Evolutionary conservation across 2,888 invertebrate genomes (phyloP).

Genomic region (Timema cristinae): DNA sequence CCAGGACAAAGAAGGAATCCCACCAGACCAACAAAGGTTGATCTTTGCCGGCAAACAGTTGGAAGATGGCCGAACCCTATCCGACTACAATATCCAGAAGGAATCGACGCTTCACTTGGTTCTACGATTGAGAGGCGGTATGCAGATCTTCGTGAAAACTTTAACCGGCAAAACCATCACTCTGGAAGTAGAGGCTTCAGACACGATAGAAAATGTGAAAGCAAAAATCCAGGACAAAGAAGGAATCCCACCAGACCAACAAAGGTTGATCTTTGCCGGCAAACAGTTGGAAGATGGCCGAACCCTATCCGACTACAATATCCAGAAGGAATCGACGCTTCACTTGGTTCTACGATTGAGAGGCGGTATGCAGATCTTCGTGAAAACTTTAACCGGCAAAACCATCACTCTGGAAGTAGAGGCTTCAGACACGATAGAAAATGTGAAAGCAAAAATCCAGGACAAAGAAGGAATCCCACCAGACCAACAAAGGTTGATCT

Average conservation of each 20-base stretch:
- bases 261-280: slow-evolving; percentile 33
- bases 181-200: slow-evolving; percentile 39
- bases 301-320: slow-evolving; percentile 54
- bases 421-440: slow-evolving; percentile 52
- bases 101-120: slow-evolving; percentile 46
- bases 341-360: slow-evolving; percentile 50
- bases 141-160: slow-evolving; percentile 59
- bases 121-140: slow-evolving; percentile 29
- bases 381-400: slow-evolving; percentile 54
- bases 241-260: slow-evolving; percentile 10
- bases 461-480: slow-evolving; percentile 54
- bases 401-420: slow-evolving; percentile 51
- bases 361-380: slow-evolving; percentile 61
- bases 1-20: slow-evolving; percentile 47
- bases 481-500: slow-evolving; percentile 50
- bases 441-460: slow-evolving; percentile 47
- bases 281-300: slow-evolving; percentile 48
- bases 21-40: slow-evolving; percentile 48
- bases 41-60: slow-evolving; percentile 44
- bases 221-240: slow-evolving; percentile 12
- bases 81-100: slow-evolving; percentile 57
- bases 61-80: slow-evolving; percentile 50
- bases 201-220: slow-evolving; percentile 11
- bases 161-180: slow-evolving; percentile 53
- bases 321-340: slow-evolving; percentile 52